phyloP scores from a whole-genome alignment of 2,113 vertebrate genomes.

The Corythaeola cristata region DNA sequence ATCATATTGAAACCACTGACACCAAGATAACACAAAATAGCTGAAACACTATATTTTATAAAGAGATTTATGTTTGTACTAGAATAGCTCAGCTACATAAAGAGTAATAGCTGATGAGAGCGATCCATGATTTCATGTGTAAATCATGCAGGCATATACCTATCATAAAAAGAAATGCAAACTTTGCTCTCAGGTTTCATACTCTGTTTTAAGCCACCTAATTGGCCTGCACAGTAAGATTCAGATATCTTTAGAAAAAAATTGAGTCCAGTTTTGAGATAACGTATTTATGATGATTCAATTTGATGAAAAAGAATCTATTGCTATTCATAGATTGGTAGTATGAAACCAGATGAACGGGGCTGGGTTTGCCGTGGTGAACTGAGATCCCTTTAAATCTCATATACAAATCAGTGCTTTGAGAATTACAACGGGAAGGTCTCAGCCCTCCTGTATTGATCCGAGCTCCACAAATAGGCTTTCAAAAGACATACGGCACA shows the following conservation, averaged over 20 bases:
- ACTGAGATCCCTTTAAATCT: background rate
- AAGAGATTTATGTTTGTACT: background rate
- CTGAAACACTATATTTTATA: background rate
- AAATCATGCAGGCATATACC: background rate
- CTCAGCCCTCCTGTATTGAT: background rate
- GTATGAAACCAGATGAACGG: background rate
- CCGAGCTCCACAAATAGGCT: background rate
- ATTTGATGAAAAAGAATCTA: accelerated
- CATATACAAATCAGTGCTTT: background rate
- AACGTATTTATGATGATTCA: background rate
- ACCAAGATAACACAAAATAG: background rate
- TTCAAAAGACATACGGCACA: background rate
- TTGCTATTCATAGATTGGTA: background rate
- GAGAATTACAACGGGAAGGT: background rate
- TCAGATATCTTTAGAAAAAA: background rate
- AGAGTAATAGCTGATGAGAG: background rate
- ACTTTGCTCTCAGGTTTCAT: background rate
- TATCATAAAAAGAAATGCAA: background rate
- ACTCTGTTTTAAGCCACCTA: background rate
- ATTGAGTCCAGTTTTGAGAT: background rate
- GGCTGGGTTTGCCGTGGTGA: background rate
- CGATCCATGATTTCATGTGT: background rate
- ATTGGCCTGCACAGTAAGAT: background rate
- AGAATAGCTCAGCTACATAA: background rate
- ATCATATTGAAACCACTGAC: background rate